Percentiles rank a stretch among this genome's conserved stretches.
phyloP scores from a whole-genome alignment of 2,888 invertebrate species.

The Strigamia transsilvanica region DNA sequence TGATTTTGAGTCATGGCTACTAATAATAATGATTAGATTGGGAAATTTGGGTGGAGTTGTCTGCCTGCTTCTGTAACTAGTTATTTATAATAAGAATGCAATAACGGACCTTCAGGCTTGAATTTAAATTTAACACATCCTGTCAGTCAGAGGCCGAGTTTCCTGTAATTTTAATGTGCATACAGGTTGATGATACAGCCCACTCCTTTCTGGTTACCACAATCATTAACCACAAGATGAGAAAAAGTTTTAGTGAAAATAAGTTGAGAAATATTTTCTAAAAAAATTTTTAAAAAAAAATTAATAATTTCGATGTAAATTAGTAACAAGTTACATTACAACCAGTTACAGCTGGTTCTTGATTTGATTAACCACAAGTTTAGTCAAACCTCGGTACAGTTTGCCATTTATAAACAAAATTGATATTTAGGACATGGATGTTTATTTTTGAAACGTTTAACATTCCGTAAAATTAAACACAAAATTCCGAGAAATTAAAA shows the following conservation, averaged over 20 bases:
- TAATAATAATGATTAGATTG: neutral
- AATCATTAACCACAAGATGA: too few relatives aligned
- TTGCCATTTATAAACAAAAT: neutral
- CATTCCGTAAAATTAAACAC: too few relatives aligned
- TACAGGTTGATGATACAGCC: neutral
- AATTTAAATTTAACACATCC: neutral
- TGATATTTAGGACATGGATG: neutral
- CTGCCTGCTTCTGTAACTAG: neutral
- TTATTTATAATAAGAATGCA: neutral
- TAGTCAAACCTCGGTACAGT: too few relatives aligned
- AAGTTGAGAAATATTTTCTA: too few relatives aligned
- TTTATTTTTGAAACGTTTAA: neutral
- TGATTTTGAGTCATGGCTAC: neutral
- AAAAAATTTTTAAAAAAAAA: neutral
- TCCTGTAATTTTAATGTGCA: neutral
- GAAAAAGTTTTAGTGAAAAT: too few relatives aligned
- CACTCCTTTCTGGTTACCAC: neutral
- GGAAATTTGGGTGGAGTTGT: neutral
- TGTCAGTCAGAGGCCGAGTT: neutral
- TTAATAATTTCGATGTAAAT: neutral
- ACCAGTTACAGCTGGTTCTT: neutral
- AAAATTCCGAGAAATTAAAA: too few relatives aligned
- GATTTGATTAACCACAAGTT: too few relatives aligned
- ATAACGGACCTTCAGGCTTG: neutral
- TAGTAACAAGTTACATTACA: neutral